Evolutionary conservation across 1,140 invertebrate genomes (phyloP).

Genomic region (Aphis craccivora): DNA sequence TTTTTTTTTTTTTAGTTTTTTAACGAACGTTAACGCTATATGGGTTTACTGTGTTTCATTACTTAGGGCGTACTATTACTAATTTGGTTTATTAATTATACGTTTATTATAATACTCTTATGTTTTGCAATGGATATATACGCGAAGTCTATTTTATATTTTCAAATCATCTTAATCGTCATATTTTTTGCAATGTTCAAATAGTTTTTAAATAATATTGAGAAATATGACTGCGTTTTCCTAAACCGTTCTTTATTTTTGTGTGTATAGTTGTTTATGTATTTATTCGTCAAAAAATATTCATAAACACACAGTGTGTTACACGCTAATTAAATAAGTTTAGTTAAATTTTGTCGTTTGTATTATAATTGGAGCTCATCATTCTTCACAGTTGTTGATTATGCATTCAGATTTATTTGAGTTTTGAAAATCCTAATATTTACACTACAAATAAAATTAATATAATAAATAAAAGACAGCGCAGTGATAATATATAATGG

Average conservation of each 20-base stretch:
- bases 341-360: background rate
- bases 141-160: background rate
- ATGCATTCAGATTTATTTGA: background rate
- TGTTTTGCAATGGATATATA: too few species aligned
- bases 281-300: background rate
- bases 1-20: background rate
- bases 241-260: background rate
- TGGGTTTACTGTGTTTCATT: background rate
- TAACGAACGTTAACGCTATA: background rate
- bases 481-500: background rate
- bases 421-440: conserved; percentile 24
- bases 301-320: background rate
- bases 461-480: background rate
- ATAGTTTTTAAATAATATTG: background rate
- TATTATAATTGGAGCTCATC: conserved; percentile 22
- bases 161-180: background rate
- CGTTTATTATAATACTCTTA: too few species aligned
- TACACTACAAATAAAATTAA: conserved; percentile 22
- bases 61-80: background rate
- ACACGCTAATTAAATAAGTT: background rate
- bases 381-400: background rate
- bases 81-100: background rate
- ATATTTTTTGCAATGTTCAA: background rate
- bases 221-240: background rate
- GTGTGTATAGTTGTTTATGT: background rate